Percentiles rank a stretch among this genome's conserved stretches.
These are phyloP conservation scores for Pocillopora grandis DNA, from an alignment of 92 coral and sea anemone genomes.

Conservation along the genomic window DNA sequence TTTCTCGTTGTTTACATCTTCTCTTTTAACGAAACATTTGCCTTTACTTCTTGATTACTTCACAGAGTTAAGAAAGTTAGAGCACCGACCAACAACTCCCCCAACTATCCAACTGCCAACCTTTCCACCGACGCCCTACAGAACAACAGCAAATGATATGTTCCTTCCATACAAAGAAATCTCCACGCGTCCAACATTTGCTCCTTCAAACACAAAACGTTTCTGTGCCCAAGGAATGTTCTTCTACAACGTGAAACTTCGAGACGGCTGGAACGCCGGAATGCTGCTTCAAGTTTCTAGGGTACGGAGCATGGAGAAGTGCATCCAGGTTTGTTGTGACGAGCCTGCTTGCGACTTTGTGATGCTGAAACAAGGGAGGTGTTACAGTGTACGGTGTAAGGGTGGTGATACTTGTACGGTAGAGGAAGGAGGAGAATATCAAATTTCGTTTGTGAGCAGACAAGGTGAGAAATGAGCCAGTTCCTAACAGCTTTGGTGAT, in stretches of 20 bases:
- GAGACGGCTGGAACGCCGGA: conserved; percentile 85
- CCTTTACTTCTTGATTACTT: not conserved
- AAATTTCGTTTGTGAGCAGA: conserved; percentile 75
- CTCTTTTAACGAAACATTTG: not conserved
- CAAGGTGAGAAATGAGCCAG: conserved; percentile 51
- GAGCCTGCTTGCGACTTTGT: conserved; percentile 83
- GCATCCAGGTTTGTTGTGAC: conserved; percentile 80
- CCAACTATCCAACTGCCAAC: conserved; percentile 28
- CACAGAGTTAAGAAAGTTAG: conserved; percentile 50
- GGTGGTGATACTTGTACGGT: conserved; percentile 72
- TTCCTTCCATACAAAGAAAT: conserved; percentile 18
- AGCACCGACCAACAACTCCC: conserved; percentile 43
- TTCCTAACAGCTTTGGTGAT: no score
- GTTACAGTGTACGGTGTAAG: conserved; percentile 81
- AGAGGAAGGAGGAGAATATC: conserved; percentile 73
- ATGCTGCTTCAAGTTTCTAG: conserved; percentile 56
- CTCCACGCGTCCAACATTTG: conserved; percentile 45
- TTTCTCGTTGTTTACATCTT: no score
- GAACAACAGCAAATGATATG: conserved; percentile 1
- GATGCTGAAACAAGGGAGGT: conserved; percentile 63
- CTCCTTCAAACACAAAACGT: conserved; percentile 38
- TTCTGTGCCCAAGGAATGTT: conserved; percentile 80
- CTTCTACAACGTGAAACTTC: conserved; percentile 82
- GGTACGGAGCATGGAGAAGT: conserved; percentile 69
- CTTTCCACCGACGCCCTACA: conserved; percentile 2